Percentiles rank a stretch among this genome's conserved stretches.
phyloP scores from a whole-genome alignment of 2,888 invertebrate species.

The Cantharis flavilabris region DNA sequence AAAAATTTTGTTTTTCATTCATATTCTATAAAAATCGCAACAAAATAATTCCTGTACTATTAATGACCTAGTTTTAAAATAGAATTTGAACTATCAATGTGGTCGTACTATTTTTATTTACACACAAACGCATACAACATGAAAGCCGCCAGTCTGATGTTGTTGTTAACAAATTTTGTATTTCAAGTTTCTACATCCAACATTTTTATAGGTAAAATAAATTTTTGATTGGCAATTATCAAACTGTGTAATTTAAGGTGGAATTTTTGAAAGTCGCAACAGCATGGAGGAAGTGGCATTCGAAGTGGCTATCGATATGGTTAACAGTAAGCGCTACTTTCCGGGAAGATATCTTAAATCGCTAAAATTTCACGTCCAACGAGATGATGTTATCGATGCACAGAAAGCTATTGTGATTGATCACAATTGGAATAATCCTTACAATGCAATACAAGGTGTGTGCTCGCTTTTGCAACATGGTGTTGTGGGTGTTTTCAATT shows the following conservation, averaged over 20 bases:
- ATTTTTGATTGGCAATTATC: background rate
- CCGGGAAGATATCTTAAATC: constrained; percentile 24
- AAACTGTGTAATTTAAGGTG: constrained; percentile 49
- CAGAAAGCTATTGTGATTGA: constrained; percentile 10
- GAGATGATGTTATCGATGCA: constrained; percentile 31
- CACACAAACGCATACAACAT: background rate
- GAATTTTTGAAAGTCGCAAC: constrained; percentile 56
- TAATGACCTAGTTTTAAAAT: background rate
- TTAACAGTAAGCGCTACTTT: background rate
- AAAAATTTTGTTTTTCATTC: background rate
- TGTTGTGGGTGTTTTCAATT: constrained; percentile 67
- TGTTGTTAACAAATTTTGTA: background rate
- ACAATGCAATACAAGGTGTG: constrained; percentile 2
- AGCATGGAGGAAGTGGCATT: constrained; percentile 43
- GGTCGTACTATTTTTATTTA: background rate
- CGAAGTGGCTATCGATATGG: constrained; percentile 29
- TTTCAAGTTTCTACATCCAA: background rate
- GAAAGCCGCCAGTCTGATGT: background rate
- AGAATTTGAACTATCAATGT: constrained; percentile 1
- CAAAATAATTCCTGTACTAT: background rate
- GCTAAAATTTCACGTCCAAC: constrained; percentile 25
- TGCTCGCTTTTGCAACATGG: constrained; percentile 24
- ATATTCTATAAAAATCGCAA: background rate
- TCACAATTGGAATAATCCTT: constrained; percentile 16
- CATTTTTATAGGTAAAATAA: background rate